phyloP scores from a whole-genome alignment of 1,140 invertebrate genomes.

The Trissolcus basalis region DNA sequence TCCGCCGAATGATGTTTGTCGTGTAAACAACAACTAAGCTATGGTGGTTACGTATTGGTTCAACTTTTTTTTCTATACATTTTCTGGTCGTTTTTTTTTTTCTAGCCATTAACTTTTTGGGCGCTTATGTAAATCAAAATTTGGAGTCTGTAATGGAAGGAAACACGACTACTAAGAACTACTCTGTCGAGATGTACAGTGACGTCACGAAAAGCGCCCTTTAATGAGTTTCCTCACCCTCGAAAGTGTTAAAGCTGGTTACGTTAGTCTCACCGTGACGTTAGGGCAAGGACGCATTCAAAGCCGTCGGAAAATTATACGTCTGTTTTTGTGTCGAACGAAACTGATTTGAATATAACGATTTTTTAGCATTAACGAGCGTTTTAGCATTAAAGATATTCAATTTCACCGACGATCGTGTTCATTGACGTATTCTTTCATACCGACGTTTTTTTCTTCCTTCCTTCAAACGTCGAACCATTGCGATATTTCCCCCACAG shows the following conservation, averaged over 20 bases:
- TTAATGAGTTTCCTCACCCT: slow-evolving; percentile 77
- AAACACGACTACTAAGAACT: slow-evolving; percentile 12
- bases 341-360: slow-evolving; percentile 67
- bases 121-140: slow-evolving; percentile 55
- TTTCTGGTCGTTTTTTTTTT: slow-evolving; percentile 29
- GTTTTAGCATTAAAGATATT: slow-evolving; percentile 64
- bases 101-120: too few species aligned
- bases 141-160: slow-evolving; percentile 6
- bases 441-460: background rate
- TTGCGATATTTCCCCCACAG: too few species aligned
- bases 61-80: too few species aligned
- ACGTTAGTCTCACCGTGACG: slow-evolving; percentile 64
- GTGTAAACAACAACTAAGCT: slow-evolving; percentile 25
- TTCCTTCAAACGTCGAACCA: background rate
- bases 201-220: slow-evolving; percentile 71
- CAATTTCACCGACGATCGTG: slow-evolving; percentile 7
- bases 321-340: slow-evolving; percentile 68
- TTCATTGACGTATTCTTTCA: too few species aligned
- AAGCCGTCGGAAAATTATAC: slow-evolving; percentile 74
- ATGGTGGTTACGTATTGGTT: background rate
- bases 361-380: slow-evolving; percentile 69
- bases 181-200: slow-evolving; percentile 6
- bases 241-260: slow-evolving; percentile 70
- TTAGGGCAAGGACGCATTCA: slow-evolving; percentile 66
- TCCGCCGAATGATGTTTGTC: slow-evolving; percentile 13